A percentile compares a stretch with the other conserved stretches of the same genome.
Evolutionary conservation across 2,797 vertebrate species (phyloP).

Genomic region (Helicolenus hilgendorfi): DNA sequence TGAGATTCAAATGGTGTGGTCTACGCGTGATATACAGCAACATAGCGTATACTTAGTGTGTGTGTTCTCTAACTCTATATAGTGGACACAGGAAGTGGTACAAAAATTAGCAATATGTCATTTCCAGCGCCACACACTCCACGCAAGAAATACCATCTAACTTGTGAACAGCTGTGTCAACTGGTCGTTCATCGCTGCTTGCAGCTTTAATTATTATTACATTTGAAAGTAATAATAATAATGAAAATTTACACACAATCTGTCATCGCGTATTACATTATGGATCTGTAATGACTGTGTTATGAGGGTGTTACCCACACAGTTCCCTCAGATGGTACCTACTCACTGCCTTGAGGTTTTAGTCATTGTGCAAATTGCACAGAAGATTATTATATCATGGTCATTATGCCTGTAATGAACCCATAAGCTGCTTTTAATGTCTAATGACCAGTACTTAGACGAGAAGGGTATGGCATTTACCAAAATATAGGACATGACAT

Average conservation of each 20-base stretch:
- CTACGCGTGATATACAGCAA: no score
- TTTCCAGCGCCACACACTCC: no score
- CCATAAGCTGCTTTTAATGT: constrained; percentile 69
- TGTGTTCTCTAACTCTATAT: no score
- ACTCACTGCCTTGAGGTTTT: constrained; percentile 52
- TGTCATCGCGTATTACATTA: constrained; percentile 39
- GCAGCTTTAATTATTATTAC: constrained; percentile 22
- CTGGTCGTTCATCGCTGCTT: no score
- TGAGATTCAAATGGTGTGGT: no score
- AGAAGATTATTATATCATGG: constrained; percentile 65
- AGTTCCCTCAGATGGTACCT: constrained; percentile 30
- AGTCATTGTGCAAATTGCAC: constrained; percentile 57
- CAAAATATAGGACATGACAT: constrained; percentile 38
- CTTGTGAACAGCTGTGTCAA: no score
- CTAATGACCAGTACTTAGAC: constrained; percentile 54
- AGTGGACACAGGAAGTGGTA: no score
- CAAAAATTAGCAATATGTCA: no score
- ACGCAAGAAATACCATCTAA: no score
- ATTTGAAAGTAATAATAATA: constrained; percentile 5
- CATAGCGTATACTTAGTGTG: no score
- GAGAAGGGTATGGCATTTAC: constrained; percentile 38
- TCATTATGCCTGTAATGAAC: constrained; percentile 74
- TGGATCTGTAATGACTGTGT: constrained; percentile 44
- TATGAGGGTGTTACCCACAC: constrained; percentile 38
- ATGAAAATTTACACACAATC: constrained; percentile 13